Evolutionary conservation across 2,888 invertebrate genomes (phyloP), one percentile per base, ranked within the genome.

Genomic region (Rotaria socialis): DNA sequence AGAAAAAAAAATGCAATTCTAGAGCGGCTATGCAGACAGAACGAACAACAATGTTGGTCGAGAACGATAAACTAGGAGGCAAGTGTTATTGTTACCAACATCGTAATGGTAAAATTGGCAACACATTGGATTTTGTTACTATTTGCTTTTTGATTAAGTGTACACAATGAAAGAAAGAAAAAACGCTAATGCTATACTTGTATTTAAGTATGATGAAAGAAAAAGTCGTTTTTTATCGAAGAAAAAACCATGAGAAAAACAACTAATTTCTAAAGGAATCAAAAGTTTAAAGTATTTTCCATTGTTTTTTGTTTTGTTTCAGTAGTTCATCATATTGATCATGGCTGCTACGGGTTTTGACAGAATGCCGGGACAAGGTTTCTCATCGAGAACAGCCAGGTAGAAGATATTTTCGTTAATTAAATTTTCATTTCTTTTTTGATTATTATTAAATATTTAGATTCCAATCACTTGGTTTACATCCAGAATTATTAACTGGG

Each of bases 401-500:
- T 67, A 16, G 10, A 14, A 67, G 2, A 35, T 35, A 27, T 22
- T 24, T 56, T 56, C 24, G 7, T 8, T 24, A 24, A 7, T 19
- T 1, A 14, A 14, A 2, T 16, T 14, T 52, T 16, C 11, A 50
- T 50, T 11, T 50, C 50, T 8, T 52, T 52, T 10, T 52, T 10
- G 2, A 52, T 52, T 52, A 52, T 56, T n/a, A n/a, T n/a, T n/a
- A n/a, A 7, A 55, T 56, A 24, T 67, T 6, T 35, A 67, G 67
- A 67, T 67, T 67, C 14, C 67, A 35, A 35, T 10, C 27, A 22
- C 27, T 16, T 22, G 80, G 80, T 47, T 22, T 80, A 47, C 80
- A 80, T 80, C 80, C 80, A 1, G 80, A n/a, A 80, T 43, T 80
- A 7, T 47, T 80, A 47, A 80, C 80, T 19, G 47, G 80, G 24